Evolutionary conservation across 2,888 invertebrate genomes (phyloP).

Genomic region (Hartigia nigra): DNA sequence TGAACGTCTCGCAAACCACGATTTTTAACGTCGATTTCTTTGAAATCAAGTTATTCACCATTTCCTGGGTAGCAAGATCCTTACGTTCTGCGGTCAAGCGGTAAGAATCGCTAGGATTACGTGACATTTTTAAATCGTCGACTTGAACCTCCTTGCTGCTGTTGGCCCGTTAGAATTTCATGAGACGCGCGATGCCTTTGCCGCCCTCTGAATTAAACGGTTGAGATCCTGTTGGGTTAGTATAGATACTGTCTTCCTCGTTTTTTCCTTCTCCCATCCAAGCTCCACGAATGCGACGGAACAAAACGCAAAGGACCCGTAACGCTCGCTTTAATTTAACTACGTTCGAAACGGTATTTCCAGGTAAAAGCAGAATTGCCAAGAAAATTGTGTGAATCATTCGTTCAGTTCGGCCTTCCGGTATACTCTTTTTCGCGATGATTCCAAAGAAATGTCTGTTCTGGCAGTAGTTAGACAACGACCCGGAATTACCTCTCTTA

Average conservation of each 20-base stretch:
- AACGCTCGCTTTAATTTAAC: not conserved
- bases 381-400: not conserved
- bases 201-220: not conserved
- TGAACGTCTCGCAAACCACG: not conserved
- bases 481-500: conserved; percentile 11
- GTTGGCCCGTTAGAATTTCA: not conserved
- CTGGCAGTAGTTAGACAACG: not conserved
- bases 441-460: not conserved
- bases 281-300: not conserved
- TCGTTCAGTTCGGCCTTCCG: not conserved
- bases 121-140: not conserved
- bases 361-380: not conserved
- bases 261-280: not conserved
- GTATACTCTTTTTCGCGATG: not conserved
- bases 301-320: not conserved
- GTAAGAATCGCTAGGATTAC: not conserved
- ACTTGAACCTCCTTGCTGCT: not conserved
- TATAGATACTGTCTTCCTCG: not conserved
- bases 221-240: not conserved
- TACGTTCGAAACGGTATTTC: not conserved
- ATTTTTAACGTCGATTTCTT: not conserved
- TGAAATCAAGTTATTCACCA: not conserved
- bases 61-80: not conserved
- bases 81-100: not conserved
- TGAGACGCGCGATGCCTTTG: conserved; percentile 1